phyloP scores from a whole-genome alignment of 1,140 invertebrate species.

The Cephus cinctus region DNA sequence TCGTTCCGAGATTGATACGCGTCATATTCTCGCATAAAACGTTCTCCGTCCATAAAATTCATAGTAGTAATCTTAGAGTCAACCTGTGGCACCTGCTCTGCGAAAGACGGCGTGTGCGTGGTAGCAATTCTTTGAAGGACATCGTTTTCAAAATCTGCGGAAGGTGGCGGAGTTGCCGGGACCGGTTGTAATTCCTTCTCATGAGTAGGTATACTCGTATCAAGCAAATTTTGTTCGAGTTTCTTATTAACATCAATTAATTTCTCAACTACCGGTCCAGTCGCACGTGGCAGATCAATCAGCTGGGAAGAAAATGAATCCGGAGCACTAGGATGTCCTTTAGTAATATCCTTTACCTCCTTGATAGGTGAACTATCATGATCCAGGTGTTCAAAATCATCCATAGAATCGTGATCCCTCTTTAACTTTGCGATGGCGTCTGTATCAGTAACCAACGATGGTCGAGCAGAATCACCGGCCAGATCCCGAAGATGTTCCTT shows the following conservation, averaged over 20 bases:
- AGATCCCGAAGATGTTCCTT: no score
- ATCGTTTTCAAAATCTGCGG: slow-evolving; percentile 37
- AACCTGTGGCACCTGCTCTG: slow-evolving; percentile 21
- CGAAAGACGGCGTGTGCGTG: no score
- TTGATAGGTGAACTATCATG: slow-evolving; percentile 48
- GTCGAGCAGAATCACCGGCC: no score
- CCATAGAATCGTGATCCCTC: slow-evolving; percentile 68
- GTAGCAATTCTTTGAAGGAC: no score
- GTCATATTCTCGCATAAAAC: background rate
- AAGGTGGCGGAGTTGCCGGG: slow-evolving; percentile 49
- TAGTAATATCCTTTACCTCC: slow-evolving; percentile 23
- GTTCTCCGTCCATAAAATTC: slow-evolving; percentile 56
- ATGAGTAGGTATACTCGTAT: slow-evolving; percentile 25
- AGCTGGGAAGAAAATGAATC: slow-evolving; percentile 11
- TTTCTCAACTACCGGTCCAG: slow-evolving; percentile 18
- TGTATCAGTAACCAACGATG: no score
- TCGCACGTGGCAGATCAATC: slow-evolving; percentile 13
- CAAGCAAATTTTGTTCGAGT: slow-evolving; percentile 21
- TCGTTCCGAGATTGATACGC: background rate
- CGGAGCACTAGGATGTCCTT: slow-evolving; percentile 16
- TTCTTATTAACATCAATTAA: slow-evolving; percentile 21
- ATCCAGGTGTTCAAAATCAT: slow-evolving; percentile 71
- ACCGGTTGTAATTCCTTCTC: slow-evolving; percentile 31
- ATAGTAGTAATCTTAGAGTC: slow-evolving; percentile 50
- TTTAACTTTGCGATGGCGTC: no score